Conservation (phyloP, 2,888 invertebrate species). For the Resseliella maxima region DNA sequence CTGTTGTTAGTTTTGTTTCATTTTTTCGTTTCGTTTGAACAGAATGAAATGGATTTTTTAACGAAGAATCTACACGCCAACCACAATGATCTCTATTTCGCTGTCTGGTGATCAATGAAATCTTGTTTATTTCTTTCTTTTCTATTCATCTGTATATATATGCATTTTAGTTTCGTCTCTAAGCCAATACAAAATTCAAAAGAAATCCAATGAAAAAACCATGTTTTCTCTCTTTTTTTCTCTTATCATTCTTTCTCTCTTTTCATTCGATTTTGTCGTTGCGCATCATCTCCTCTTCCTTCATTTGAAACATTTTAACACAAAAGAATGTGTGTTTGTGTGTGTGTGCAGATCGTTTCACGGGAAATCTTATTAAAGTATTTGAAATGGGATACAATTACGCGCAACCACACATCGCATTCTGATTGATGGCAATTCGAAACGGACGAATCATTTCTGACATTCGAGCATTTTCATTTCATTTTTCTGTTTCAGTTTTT, state of each 20-base stretch:
- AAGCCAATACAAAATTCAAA: background rate
- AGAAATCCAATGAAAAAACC: background rate
- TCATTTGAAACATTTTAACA: background rate
- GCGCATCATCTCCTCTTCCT: constrained; percentile 20
- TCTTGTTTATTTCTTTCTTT: background rate
- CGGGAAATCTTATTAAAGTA: background rate
- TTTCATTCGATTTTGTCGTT: constrained; percentile 25
- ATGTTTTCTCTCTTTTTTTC: background rate
- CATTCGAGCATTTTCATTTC: background rate
- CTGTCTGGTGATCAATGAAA: constrained; percentile 13
- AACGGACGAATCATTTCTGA: background rate
- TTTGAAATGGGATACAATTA: background rate
- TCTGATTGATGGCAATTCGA: background rate
- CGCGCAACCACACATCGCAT: background rate
- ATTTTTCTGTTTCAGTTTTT: no score
- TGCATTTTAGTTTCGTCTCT: background rate
- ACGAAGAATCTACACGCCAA: constrained; percentile 36
- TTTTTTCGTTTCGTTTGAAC: background rate
- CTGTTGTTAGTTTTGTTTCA: no score
- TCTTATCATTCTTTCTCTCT: no score
- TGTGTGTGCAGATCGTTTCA: constrained; percentile 44
- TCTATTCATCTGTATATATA: no score
- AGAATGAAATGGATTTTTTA: constrained; percentile 34
- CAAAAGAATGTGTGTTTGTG: background rate
- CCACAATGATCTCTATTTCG: background rate